These are phyloP conservation scores for Acleris emargana DNA, from an alignment of 2,888 invertebrate species.

Conservation along the genomic window DNA sequence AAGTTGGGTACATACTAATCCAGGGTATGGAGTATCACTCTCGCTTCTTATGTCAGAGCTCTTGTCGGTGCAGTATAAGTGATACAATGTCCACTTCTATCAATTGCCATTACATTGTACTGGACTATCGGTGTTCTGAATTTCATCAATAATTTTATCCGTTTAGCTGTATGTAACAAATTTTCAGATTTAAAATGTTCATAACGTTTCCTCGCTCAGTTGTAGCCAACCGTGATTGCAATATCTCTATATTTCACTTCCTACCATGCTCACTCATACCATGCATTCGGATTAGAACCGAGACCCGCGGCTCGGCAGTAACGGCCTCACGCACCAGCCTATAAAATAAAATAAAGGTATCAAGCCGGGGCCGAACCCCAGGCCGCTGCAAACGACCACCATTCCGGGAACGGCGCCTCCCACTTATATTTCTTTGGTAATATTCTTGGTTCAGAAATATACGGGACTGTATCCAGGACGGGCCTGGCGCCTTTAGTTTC, in stretches of 20 bases:
- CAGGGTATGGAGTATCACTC: too few species aligned
- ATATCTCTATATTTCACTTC: background rate
- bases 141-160: too few species aligned
- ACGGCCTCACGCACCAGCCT: conserved; percentile 14
- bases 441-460: conserved; percentile 20
- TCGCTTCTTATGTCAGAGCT: too few species aligned
- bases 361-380: conserved; percentile 2
- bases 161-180: too few species aligned
- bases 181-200: too few species aligned
- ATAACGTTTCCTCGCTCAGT: too few species aligned
- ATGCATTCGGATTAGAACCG: conserved; percentile 16
- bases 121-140: too few species aligned
- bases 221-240: too few species aligned
- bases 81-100: too few species aligned
- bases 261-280: background rate
- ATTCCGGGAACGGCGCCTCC: conserved; percentile 27
- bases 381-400: conserved; percentile 22
- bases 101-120: too few species aligned
- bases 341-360: conserved; percentile 32
- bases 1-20: too few species aligned
- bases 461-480: background rate
- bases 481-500: background rate
- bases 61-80: too few species aligned
- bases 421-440: conserved; percentile 33
- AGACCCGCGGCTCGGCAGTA: conserved; percentile 14